phyloP scores from a whole-genome alignment of 2,888 invertebrate species.

The Melitaea athalia region DNA sequence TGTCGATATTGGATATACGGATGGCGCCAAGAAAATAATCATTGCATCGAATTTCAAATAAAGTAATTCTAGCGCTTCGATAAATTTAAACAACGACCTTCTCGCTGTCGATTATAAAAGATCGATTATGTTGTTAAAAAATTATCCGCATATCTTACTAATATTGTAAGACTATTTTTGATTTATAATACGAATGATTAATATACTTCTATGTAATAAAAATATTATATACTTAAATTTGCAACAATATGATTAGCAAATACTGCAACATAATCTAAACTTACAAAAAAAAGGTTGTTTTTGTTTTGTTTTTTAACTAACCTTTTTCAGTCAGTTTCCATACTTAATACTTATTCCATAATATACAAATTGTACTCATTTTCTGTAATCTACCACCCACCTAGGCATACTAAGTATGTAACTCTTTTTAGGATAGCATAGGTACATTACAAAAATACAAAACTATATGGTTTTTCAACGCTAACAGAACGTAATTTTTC shows the following conservation, averaged over 20 bases:
- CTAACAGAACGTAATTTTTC: no score
- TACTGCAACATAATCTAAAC: neutral
- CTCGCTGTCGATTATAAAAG: slow-evolving; percentile 15
- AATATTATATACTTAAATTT: slow-evolving; percentile 16
- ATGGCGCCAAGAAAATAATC: slow-evolving; percentile 36
- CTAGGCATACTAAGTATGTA: no score
- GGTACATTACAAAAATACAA: no score
- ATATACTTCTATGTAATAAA: slow-evolving; percentile 17
- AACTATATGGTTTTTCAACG: no score
- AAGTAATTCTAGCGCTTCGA: slow-evolving; percentile 7
- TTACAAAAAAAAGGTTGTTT: no score
- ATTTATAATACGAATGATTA: slow-evolving; percentile 25
- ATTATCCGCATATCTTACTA: slow-evolving; percentile 18
- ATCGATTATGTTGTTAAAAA: slow-evolving; percentile 18
- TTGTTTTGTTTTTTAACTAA: no score
- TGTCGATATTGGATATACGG: slow-evolving; percentile 18
- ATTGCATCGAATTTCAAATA: slow-evolving; percentile 14
- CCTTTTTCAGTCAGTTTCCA: no score
- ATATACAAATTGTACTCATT: no score
- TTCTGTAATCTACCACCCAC: no score
- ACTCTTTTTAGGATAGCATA: no score
- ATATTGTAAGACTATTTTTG: slow-evolving; percentile 19
- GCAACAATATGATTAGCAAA: neutral
- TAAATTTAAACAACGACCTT: slow-evolving; percentile 26
- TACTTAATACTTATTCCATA: no score